Base-by-base conservation (phyloP, 2,888 invertebrate genomes). In the Hoplodrina ambigua region DNA sequence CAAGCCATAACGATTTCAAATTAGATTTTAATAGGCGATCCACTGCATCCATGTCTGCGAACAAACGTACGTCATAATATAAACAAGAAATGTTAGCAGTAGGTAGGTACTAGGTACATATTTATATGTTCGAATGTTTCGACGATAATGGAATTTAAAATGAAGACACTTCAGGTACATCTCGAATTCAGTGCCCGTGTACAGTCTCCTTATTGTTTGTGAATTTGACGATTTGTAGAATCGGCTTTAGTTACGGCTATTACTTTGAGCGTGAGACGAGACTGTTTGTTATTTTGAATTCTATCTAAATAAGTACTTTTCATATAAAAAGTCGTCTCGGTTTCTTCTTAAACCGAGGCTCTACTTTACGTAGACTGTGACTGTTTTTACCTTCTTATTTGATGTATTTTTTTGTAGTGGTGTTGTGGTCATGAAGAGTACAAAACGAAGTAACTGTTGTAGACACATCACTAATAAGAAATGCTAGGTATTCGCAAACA, bases 1-100 rank as follows among this genome's bases (percentile, higher is more conserved):
- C 76, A 85, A 84, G 83, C 84, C 84, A 83, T 81, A 83, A 86
- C 79, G 80, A 86, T 85, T 86, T 82, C 69, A 77, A 87, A 85
- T 84, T 82, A 80, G 79, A 85, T 83, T 87, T 83, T 83, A 85
- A 80, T 85, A 82, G 79, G 67, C 74, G 82, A 84, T 80, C 77
- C 69, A 65, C 80, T 83, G 85, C 81, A 86, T 81, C 76, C 70
- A 77, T 68, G 63, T 70, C 61, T 57, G 62, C 52, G 56, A 72
- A 72, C 52, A 64, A 49, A 55, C 58, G 19, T 59, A 72, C 71
- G 71, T 72, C 69, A 71, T 62, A 67, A 61, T 75, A 72, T 73
- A 75, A 80, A 78, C 56, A 68, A 60, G 69, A 77, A 70, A 70
- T 69, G 69, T 65, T 72, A 56, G 53, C 70, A 50, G 50, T 62